These are phyloP conservation scores for Schizaphis graminum DNA, from an alignment of 2,888 invertebrate genomes.

Conservation along the genomic window DNA sequence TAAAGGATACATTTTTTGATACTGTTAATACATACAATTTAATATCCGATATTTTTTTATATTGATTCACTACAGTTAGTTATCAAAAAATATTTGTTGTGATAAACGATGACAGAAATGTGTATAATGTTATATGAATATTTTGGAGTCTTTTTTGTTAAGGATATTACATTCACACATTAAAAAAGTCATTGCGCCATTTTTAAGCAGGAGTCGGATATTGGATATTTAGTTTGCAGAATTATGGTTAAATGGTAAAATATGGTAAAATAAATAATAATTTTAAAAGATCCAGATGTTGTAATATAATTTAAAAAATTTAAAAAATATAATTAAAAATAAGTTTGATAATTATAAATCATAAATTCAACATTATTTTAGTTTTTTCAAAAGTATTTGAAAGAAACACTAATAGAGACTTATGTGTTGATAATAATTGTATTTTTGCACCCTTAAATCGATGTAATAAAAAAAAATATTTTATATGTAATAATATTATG, in stretches of 20 bases:
- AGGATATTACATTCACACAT: neutral
- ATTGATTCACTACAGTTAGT: too few species aligned
- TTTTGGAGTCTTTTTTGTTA: neutral
- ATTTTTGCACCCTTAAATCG: neutral
- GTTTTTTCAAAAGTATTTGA: neutral
- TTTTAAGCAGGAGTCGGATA: neutral
- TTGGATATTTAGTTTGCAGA: neutral
- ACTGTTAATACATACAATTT: too few species aligned
- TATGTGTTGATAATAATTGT: conserved; percentile 1
- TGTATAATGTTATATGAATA: neutral
- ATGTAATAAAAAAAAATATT: neutral
- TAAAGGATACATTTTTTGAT: too few species aligned
- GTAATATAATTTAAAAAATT: neutral
- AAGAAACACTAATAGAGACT: neutral
- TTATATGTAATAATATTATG: neutral
- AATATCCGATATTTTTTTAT: too few species aligned
- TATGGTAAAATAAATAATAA: neutral
- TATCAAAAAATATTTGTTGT: neutral
- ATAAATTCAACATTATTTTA: neutral
- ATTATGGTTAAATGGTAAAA: neutral
- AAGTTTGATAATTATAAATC: neutral
- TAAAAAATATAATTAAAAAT: neutral
- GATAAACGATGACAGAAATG: neutral
- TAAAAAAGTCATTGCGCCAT: neutral
- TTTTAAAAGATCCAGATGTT: neutral